These are phyloP conservation scores for Gallinago jamesoni DNA, from an alignment of 2,113 vertebrate genomes.

Conservation along the genomic window DNA sequence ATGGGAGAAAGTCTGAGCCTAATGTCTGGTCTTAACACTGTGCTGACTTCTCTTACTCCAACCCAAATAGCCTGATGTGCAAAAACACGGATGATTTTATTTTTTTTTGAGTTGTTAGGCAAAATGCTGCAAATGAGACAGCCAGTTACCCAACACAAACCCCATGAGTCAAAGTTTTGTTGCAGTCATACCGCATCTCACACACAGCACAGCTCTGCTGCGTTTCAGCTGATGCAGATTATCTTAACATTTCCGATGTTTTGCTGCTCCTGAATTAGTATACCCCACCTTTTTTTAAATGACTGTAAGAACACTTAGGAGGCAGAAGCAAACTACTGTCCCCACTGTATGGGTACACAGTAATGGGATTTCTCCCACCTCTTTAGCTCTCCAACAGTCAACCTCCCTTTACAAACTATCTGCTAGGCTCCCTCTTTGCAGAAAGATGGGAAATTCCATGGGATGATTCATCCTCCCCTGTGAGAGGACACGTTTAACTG, in stretches of 20 bases:
- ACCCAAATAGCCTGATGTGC: neutral
- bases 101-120: neutral
- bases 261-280: neutral
- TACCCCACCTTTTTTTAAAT: neutral
- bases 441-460: neutral
- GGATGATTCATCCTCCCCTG: constrained; percentile 3
- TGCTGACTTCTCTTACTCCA: neutral
- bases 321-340: neutral
- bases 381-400: neutral
- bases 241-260: neutral
- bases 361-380: neutral
- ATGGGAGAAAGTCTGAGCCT: neutral
- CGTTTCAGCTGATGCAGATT: neutral
- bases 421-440: neutral
- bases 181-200: neutral
- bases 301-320: neutral
- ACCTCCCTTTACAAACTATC: neutral
- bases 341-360: no score
- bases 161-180: neutral
- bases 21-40: neutral
- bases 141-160: neutral
- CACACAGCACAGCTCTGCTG: neutral
- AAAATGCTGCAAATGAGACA: neutral
- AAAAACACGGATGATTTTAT: neutral
- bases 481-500: neutral